phyloP scores from a whole-genome alignment of 1,140 invertebrate genomes.

The Ooceraea biroi region DNA sequence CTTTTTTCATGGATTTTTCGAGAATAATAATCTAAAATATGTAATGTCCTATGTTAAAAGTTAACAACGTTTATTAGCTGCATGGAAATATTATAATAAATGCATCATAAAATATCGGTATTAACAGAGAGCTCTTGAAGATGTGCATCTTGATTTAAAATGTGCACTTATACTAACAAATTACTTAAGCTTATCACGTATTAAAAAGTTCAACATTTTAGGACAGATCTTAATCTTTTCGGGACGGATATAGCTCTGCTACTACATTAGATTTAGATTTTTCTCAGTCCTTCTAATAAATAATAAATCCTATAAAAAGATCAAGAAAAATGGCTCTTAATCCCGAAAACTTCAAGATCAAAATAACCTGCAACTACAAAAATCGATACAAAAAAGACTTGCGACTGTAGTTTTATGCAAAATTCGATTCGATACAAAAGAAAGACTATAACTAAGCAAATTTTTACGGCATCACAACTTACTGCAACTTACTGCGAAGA shows the following conservation, averaged over 20 bases:
- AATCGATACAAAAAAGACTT: not conserved
- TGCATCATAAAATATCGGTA: constrained; percentile 23
- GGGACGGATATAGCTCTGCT: not conserved
- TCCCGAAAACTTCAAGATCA: constrained; percentile 23
- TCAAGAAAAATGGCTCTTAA: not conserved
- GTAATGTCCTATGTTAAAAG: not conserved
- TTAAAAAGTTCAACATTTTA: constrained; percentile 19
- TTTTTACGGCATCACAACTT: constrained; percentile 24
- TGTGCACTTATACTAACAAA: constrained; percentile 18
- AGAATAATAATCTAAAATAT: not conserved
- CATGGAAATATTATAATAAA: constrained; percentile 19
- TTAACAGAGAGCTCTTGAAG: constrained; percentile 45
- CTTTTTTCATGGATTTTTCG: not conserved
- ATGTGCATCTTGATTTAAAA: constrained; percentile 18
- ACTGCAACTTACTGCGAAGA: constrained; percentile 36
- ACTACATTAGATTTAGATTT: not conserved
- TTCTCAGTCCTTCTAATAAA: too few relatives aligned
- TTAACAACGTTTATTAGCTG: constrained; percentile 28
- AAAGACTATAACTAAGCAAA: constrained; percentile 20
- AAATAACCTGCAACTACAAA: constrained; percentile 9
- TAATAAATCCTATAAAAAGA: not conserved
- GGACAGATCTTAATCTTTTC: constrained; percentile 16
- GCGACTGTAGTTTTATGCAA: constrained; percentile 37
- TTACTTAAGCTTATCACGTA: constrained; percentile 34
- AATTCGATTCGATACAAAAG: not conserved